Percentiles rank a stretch among this genome's conserved stretches.
These are phyloP conservation scores for Cebidichthys violaceus DNA, from an alignment of 2,113 vertebrate genomes.

Conservation along the genomic window DNA sequence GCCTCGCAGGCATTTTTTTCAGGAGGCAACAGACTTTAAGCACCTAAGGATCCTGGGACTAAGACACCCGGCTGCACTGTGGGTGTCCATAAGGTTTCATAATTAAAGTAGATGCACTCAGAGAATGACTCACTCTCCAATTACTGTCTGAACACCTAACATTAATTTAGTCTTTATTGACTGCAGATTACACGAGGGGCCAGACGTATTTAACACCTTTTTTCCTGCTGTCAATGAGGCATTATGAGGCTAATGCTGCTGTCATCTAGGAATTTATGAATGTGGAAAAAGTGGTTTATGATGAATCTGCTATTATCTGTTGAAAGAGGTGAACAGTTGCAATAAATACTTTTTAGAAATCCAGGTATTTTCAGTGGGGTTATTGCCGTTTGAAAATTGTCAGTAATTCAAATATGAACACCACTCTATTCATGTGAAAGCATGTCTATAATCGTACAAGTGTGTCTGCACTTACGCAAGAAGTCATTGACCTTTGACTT, in stretches of 20 bases:
- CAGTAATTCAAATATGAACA: slow-evolving; percentile 15
- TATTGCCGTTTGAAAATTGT: slow-evolving; percentile 9
- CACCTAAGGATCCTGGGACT: slow-evolving; percentile 33
- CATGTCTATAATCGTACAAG: not conserved
- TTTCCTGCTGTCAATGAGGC: slow-evolving; percentile 29
- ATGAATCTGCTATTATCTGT: slow-evolving; percentile 44
- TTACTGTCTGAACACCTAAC: slow-evolving; percentile 39
- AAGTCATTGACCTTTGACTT: slow-evolving; percentile 65
- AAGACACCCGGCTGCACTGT: slow-evolving; percentile 27
- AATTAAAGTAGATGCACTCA: slow-evolving; percentile 42
- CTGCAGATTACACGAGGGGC: slow-evolving; percentile 43
- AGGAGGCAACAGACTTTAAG: slow-evolving; percentile 48
- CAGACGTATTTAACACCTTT: slow-evolving; percentile 22
- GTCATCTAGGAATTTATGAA: slow-evolving; percentile 39
- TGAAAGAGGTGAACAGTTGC: slow-evolving; percentile 34
- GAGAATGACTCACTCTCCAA: slow-evolving; percentile 53
- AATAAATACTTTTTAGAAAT: slow-evolving; percentile 20
- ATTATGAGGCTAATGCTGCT: slow-evolving; percentile 20
- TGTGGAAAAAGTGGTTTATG: slow-evolving; percentile 25
- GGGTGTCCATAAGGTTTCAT: slow-evolving; percentile 55
- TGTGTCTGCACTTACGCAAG: slow-evolving; percentile 37
- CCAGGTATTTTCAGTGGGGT: slow-evolving; percentile 27
- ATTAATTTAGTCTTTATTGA: slow-evolving; percentile 61
- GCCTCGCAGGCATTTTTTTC: slow-evolving; percentile 30
- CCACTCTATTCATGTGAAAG: slow-evolving; percentile 12